phyloP scores from a whole-genome alignment of 2,797 vertebrate species.

The Aselliscus stoliczkanus region DNA sequence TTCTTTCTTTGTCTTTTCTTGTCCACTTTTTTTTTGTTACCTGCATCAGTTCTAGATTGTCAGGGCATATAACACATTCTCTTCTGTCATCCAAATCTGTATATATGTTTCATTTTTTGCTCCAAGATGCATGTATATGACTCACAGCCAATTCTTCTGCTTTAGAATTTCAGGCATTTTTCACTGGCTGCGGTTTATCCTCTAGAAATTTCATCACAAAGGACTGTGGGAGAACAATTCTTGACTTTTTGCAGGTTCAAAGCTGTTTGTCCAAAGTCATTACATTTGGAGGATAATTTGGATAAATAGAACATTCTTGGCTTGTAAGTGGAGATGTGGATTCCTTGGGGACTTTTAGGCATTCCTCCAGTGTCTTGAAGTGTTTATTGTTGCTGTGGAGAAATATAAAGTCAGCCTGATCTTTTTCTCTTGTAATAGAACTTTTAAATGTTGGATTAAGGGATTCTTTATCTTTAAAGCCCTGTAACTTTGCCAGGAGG shows the following conservation, averaged over 20 bases:
- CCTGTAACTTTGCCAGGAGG: neutral
- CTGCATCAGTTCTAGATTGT: neutral
- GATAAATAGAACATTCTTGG: slow-evolving; percentile 34
- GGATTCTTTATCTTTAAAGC: neutral
- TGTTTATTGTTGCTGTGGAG: neutral
- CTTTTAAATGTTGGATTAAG: neutral
- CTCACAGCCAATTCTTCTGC: neutral
- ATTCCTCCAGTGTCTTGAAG: neutral
- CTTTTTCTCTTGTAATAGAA: neutral
- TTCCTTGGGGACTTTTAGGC: neutral
- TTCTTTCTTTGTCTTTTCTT: neutral
- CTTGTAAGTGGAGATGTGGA: neutral
- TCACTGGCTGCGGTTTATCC: neutral
- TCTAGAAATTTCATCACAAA: neutral
- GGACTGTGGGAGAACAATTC: neutral
- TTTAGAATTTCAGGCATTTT: neutral
- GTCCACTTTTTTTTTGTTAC: neutral
- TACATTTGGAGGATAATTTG: slow-evolving; percentile 9
- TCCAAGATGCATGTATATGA: neutral
- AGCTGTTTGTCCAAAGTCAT: neutral
- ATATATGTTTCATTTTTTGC: neutral
- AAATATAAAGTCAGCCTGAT: neutral
- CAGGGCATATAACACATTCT: neutral
- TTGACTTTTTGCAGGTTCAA: neutral
- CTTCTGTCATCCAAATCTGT: neutral